These are phyloP conservation scores for Zootoca vivipara DNA, from an alignment of 2,113 vertebrate species.

Conservation along the genomic window DNA sequence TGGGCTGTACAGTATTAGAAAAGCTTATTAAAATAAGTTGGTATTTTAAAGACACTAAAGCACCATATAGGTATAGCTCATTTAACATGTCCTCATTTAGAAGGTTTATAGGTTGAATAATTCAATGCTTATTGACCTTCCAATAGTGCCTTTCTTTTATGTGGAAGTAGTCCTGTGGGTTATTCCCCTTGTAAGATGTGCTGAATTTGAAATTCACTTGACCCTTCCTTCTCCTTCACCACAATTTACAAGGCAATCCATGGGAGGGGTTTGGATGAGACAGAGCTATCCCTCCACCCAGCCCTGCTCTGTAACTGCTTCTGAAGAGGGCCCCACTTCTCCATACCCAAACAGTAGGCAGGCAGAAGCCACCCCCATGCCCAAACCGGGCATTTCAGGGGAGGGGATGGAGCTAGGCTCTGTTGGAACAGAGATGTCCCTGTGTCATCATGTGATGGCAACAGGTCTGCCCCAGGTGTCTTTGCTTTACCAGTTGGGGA, in stretches of 20 bases:
- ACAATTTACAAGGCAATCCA: neutral
- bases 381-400: no score
- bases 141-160: neutral
- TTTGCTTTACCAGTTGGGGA: no score
- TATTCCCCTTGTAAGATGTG: neutral
- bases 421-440: no score
- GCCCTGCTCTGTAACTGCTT: no score
- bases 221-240: neutral
- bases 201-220: neutral
- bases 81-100: neutral
- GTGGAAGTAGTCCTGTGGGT: neutral
- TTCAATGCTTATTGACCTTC: neutral
- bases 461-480: no score
- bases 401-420: no score
- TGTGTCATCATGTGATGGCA: no score
- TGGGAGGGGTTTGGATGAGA: no score
- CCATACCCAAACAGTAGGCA: no score
- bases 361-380: no score
- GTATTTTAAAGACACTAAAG: neutral
- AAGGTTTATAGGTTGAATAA: neutral
- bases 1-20: neutral
- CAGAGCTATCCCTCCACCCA: no score
- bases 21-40: constrained; percentile 14
- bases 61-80: neutral
- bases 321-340: no score